A percentile compares a stretch with the other conserved stretches of the same genome.
phyloP scores from a whole-genome alignment of 2,888 invertebrate species.

The Nemapogon koenigi region DNA sequence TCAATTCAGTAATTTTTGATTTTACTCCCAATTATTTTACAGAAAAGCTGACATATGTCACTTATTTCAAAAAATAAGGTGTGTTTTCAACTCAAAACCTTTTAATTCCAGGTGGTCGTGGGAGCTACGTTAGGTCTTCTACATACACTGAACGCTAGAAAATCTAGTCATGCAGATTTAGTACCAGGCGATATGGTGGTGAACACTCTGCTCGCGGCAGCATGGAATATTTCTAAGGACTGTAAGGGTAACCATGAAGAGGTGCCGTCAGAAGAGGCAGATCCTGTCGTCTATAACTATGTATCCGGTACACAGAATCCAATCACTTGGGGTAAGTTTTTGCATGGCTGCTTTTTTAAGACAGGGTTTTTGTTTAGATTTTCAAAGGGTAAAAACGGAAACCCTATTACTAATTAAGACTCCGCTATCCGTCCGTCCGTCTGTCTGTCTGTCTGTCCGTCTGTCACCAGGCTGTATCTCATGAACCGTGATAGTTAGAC shows the following conservation, averaged over 20 bases:
- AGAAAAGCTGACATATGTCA: too few species aligned
- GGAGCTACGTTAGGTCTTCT: constrained; percentile 75
- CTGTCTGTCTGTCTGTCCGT: too few species aligned
- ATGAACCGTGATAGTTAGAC: too few species aligned
- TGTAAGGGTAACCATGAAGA: constrained; percentile 40
- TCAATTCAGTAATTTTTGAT: too few species aligned
- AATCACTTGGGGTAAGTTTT: constrained; percentile 71
- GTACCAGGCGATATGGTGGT: constrained; percentile 17
- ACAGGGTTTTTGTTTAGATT: too few species aligned
- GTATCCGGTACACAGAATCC: constrained; percentile 82
- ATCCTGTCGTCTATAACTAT: constrained; percentile 77
- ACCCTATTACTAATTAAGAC: too few species aligned
- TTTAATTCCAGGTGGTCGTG: constrained; percentile 47
- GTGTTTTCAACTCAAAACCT: too few species aligned
- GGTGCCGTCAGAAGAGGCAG: constrained; percentile 34
- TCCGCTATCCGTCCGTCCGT: too few species aligned
- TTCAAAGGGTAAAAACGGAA: too few species aligned
- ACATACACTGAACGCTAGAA: constrained; percentile 72
- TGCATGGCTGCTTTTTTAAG: not conserved
- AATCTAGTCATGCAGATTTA: constrained; percentile 66
- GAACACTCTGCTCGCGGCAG: constrained; percentile 15
- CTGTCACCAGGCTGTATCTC: too few species aligned
- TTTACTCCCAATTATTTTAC: too few species aligned
- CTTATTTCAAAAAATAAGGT: too few species aligned
- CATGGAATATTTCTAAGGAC: constrained; percentile 23